Evolutionary conservation across 2,797 vertebrate genomes (phyloP).

Genomic region (Sardinella longiceps): DNA sequence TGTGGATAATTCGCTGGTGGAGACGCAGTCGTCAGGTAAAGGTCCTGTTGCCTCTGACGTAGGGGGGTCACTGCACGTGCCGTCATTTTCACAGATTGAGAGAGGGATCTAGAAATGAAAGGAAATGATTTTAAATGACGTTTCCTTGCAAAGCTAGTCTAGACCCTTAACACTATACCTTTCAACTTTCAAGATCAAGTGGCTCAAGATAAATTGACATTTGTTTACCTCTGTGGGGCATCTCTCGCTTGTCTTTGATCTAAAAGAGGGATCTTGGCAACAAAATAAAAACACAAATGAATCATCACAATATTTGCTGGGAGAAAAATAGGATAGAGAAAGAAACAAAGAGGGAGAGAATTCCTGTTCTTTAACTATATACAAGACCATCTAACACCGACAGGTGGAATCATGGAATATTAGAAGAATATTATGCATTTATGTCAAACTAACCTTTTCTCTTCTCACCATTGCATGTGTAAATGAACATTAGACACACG

Average conservation of each 20-base stretch:
- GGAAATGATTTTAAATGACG: neutral
- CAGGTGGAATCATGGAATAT: too few species aligned
- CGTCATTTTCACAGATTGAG: constrained; percentile 29
- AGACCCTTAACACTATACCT: too few species aligned
- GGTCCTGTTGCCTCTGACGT: neutral
- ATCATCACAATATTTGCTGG: too few species aligned
- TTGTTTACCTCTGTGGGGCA: neutral
- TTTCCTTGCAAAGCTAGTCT: too few species aligned
- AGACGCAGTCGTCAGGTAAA: neutral
- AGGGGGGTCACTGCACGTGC: neutral
- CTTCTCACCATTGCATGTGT: neutral
- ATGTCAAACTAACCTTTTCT: neutral
- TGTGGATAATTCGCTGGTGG: neutral
- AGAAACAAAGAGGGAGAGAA: too few species aligned
- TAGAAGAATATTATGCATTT: neutral
- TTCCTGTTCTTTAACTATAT: too few species aligned
- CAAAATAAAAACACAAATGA: neutral
- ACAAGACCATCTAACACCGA: neutral
- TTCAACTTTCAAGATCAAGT: too few species aligned
- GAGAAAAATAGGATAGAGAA: too few species aligned
- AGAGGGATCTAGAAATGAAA: neutral
- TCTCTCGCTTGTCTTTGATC: neutral
- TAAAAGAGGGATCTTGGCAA: neutral
- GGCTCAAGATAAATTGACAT: neutral
- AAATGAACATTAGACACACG: neutral